A percentile compares a stretch with the other conserved stretches of the same genome.
Evolutionary conservation across 2,113 vertebrate genomes (phyloP).

Genomic region (Paedocypris sp.): DNA sequence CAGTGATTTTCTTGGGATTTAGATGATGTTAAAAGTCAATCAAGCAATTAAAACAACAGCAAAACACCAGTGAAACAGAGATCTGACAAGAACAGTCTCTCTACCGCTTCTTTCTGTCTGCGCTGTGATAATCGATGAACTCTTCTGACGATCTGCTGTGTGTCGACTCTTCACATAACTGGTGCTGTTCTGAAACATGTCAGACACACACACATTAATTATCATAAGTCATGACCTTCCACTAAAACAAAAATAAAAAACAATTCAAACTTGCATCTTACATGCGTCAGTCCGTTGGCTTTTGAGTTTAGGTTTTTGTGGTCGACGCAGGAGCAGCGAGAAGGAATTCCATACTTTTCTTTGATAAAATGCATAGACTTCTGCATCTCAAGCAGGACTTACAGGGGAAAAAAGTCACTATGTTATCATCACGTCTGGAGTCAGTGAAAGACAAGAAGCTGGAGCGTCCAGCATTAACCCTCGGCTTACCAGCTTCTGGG

Average conservation of each 20-base stretch:
- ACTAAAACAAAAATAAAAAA: background rate
- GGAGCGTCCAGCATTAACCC: background rate
- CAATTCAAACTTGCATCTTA: slow-evolving; percentile 41
- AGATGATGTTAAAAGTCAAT: no score
- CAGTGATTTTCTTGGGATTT: no score
- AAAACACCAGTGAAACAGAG: no score
- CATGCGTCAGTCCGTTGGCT: slow-evolving; percentile 76
- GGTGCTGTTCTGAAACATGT: slow-evolving; percentile 16
- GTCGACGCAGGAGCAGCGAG: slow-evolving; percentile 61
- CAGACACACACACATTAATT: background rate
- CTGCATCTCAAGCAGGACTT: slow-evolving; percentile 73
- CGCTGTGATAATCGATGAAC: background rate
- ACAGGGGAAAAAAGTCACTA: slow-evolving; percentile 37
- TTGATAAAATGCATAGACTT: slow-evolving; percentile 69
- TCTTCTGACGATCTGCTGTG: slow-evolving; percentile 22
- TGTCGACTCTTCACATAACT: slow-evolving; percentile 14
- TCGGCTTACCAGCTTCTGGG: slow-evolving; percentile 68
- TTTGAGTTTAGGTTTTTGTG: slow-evolving; percentile 57
- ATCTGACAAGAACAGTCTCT: no score
- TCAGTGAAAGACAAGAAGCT: background rate
- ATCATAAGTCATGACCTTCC: background rate
- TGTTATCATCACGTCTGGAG: background rate
- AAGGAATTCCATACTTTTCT: slow-evolving; percentile 70
- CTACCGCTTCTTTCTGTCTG: slow-evolving; percentile 19
- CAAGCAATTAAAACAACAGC: no score